phyloP scores from a whole-genome alignment of 2,888 invertebrate species.

The Prosapia bicincta region DNA sequence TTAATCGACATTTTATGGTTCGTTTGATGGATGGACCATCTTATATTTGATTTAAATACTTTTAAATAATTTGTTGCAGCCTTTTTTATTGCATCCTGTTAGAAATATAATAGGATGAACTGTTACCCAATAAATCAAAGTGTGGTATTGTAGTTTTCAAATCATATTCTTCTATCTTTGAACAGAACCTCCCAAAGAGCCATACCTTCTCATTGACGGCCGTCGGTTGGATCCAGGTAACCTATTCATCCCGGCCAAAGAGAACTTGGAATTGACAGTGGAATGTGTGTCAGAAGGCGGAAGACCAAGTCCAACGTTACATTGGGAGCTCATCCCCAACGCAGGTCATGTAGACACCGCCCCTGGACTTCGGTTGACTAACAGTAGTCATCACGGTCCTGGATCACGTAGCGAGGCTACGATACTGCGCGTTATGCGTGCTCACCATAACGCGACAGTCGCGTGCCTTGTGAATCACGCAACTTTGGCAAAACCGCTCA shows the following conservation, averaged over 20 bases:
- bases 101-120: too few species aligned
- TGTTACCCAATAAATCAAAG: too few species aligned
- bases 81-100: too few species aligned
- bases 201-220: conserved; percentile 83
- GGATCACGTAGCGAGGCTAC: conserved; percentile 55
- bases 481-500: conserved; percentile 54
- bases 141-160: too few species aligned
- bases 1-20: too few species aligned
- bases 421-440: conserved; percentile 70
- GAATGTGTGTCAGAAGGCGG: conserved; percentile 83
- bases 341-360: conserved; percentile 30
- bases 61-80: too few species aligned
- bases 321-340: conserved; percentile 52
- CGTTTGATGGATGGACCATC: too few species aligned
- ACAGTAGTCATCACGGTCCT: neutral
- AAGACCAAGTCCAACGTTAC: conserved; percentile 64
- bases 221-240: conserved; percentile 80
- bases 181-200: conserved; percentile 76
- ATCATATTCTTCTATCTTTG: too few species aligned
- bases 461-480: conserved; percentile 75
- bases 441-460: conserved; percentile 83
- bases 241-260: conserved; percentile 82
- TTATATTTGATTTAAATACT: too few species aligned
- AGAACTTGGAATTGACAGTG: conserved; percentile 76
- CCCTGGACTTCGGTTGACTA: neutral